A percentile compares a stretch with the other conserved stretches of the same genome.
Conservation (phyloP, 2,888 invertebrate species). For the Pemphredon lugubris region DNA sequence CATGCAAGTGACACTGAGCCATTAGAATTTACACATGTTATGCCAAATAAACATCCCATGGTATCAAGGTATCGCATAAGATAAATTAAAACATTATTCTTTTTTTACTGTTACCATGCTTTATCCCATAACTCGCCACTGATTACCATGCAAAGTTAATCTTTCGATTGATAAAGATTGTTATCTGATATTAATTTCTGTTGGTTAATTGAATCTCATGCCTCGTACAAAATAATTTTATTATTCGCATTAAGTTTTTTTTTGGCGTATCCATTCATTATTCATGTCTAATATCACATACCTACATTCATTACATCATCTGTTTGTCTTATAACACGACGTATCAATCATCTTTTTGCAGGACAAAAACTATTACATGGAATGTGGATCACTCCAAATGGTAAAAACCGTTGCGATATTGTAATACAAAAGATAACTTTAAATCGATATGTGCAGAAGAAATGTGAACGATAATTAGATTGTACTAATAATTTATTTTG, state of each 20-base stretch:
- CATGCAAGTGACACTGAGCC: constrained; percentile 75
- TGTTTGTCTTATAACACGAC: constrained; percentile 63
- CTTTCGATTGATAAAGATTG: too few relatives aligned
- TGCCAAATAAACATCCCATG: constrained; percentile 82
- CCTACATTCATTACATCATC: constrained; percentile 39
- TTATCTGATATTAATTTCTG: too few relatives aligned
- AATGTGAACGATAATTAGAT: too few relatives aligned
- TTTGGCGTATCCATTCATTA: constrained; percentile 20
- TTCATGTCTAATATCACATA: constrained; percentile 43
- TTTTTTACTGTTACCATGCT: constrained; percentile 13
- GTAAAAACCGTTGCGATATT: constrained; percentile 82
- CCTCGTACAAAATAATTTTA: too few relatives aligned
- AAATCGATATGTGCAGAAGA: constrained; percentile 24
- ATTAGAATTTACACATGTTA: constrained; percentile 77
- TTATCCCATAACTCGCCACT: constrained; percentile 13
- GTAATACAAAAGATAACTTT: constrained; percentile 26
- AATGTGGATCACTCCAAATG: constrained; percentile 91
- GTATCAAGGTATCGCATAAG: constrained; percentile 82
- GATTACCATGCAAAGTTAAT: too few relatives aligned
- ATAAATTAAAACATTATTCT: constrained; percentile 14
- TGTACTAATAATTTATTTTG: constrained; percentile 15
- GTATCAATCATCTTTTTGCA: constrained; percentile 85
- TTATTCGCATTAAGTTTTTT: constrained; percentile 8
- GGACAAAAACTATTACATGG: constrained; percentile 93
- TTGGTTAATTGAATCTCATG: too few relatives aligned